Percentiles rank a stretch among this genome's conserved stretches.
These are phyloP conservation scores for Epistrophe eligans DNA, from an alignment of 2,888 invertebrate species.

Conservation along the genomic window DNA sequence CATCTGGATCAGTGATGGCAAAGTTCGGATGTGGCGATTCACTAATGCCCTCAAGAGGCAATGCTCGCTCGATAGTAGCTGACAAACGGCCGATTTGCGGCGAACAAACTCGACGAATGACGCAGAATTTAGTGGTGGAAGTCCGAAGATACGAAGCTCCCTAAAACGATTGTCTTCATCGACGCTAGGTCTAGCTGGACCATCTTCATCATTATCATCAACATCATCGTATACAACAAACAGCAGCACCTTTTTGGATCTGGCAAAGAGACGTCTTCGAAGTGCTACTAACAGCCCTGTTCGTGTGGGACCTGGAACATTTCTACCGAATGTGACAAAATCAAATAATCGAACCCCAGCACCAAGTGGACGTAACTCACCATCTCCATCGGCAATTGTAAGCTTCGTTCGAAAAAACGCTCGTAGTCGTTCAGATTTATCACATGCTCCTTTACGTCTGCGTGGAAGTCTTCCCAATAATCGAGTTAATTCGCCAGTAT, in stretches of 20 bases:
- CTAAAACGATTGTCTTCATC: constrained; percentile 74
- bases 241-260: constrained; percentile 60
- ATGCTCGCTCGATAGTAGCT: constrained; percentile 78
- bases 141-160: constrained; percentile 53
- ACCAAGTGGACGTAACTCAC: constrained; percentile 59
- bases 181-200: constrained; percentile 62
- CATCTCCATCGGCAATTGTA: constrained; percentile 60
- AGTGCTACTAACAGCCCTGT: constrained; percentile 72
- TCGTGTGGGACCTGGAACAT: constrained; percentile 56
- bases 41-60: constrained; percentile 78
- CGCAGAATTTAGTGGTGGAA: constrained; percentile 48
- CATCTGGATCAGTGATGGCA: constrained; percentile 77
- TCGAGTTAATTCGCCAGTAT: constrained; percentile 73
- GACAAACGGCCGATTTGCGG: constrained; percentile 72
- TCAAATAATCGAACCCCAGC: constrained; percentile 39
- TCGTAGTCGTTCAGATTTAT: constrained; percentile 76
- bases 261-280: constrained; percentile 72
- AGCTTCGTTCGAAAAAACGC: constrained; percentile 66
- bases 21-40: constrained; percentile 79
- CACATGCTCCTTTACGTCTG: constrained; percentile 59
- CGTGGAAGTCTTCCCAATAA: constrained; percentile 51
- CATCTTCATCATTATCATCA: constrained; percentile 51
- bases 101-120: constrained; percentile 69
- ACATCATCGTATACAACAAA: constrained; percentile 51
- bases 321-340: constrained; percentile 45